Conservation (phyloP, 2,888 invertebrate species). For the Hyalella azteca region DNA sequence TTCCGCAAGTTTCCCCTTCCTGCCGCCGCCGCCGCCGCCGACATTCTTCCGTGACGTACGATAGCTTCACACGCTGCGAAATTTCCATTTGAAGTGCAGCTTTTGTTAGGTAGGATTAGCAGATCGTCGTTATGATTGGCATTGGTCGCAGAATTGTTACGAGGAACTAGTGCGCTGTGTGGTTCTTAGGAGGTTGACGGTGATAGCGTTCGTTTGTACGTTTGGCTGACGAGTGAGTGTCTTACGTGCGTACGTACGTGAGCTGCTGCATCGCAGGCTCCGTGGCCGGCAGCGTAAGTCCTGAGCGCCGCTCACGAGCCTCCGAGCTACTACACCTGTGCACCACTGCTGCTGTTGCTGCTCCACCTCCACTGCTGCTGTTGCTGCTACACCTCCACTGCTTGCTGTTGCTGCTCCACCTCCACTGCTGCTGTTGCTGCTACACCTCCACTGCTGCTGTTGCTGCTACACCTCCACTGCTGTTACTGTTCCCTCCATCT, state of each 20-base stretch:
- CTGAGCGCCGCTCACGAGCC: neutral
- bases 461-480: neutral
- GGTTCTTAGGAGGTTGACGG: neutral
- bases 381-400: neutral
- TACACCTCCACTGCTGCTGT: neutral
- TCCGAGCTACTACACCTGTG: neutral
- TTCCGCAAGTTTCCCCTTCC: too few species aligned
- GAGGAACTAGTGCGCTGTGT: neutral
- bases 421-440: neutral
- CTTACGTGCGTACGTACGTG: neutral
- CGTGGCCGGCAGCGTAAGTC: conserved; percentile 8
- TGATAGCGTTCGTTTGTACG: neutral
- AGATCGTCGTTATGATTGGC: too few species aligned
- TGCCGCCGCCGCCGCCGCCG: too few species aligned
- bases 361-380: neutral
- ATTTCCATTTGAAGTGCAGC: too few species aligned
- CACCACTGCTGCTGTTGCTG: too few species aligned
- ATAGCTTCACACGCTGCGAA: too few species aligned
- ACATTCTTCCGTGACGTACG: too few species aligned
- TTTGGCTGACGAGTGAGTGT: neutral
- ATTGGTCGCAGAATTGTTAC: too few species aligned
- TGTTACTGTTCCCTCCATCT: neutral
- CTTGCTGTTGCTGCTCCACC: conserved; percentile 2
- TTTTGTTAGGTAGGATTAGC: too few species aligned
- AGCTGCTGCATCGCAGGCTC: neutral